Evolutionary conservation across 2,797 vertebrate species (phyloP).

Genomic region (Paedocypris micromegethes): DNA sequence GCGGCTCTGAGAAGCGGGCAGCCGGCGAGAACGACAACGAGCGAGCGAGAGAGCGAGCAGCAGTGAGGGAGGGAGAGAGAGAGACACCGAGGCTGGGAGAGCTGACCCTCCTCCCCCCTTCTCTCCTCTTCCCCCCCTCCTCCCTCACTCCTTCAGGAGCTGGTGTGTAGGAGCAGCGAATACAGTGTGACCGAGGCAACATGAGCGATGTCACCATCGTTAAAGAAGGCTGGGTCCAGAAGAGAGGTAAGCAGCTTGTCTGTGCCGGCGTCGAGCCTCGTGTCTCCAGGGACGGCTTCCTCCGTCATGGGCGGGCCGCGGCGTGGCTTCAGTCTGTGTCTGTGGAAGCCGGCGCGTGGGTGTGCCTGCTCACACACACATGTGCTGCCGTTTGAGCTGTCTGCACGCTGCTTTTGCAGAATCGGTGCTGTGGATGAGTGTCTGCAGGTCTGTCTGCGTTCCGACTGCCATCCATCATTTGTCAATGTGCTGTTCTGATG

Average conservation of each 20-base stretch:
- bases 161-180: constrained; percentile 74
- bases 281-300: constrained; percentile 28
- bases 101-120: constrained; percentile 65
- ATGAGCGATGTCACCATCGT: constrained; percentile 99
- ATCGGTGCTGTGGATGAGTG: constrained; percentile 14
- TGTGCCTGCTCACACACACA: constrained; percentile 42
- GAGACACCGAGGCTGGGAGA: constrained; percentile 68
- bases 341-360: constrained; percentile 36
- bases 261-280: constrained; percentile 48
- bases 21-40: constrained; percentile 64
- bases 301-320: constrained; percentile 43
- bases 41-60: constrained; percentile 56
- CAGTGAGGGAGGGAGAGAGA: constrained; percentile 51
- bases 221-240: constrained; percentile 99
- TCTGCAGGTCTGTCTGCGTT: constrained; percentile 18
- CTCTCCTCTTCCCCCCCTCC: constrained; percentile 49
- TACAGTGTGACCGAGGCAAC: constrained; percentile 84
- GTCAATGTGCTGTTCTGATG: constrained; percentile 27
- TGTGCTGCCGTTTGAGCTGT: constrained; percentile 15
- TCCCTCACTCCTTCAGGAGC: constrained; percentile 69
- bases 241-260: constrained; percentile 85
- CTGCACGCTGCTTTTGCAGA: constrained; percentile 3
- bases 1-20: constrained; percentile 60
- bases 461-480: constrained; percentile 24
- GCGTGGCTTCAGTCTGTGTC: constrained; percentile 43